Percentiles rank a stretch among this genome's conserved stretches.
Evolutionary conservation across 1,140 invertebrate species (phyloP).

Genomic region (Colletes gigas): DNA sequence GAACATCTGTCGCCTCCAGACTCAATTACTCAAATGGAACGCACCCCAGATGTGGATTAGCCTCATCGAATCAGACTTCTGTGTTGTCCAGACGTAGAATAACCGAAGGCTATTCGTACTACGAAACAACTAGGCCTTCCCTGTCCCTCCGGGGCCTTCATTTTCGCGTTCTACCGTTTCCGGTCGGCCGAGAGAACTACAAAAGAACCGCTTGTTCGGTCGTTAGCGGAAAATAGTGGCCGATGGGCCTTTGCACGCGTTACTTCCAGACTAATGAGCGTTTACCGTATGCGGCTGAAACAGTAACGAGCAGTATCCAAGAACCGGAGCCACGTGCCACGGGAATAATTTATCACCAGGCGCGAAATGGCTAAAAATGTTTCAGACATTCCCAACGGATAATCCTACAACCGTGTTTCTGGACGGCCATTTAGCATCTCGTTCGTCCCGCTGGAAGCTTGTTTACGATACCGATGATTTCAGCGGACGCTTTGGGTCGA

Average conservation of each 20-base stretch:
- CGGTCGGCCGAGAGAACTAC: conserved; percentile 2
- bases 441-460: not conserved
- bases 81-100: no score
- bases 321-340: conserved; percentile 38
- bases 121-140: not conserved
- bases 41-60: no score
- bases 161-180: conserved; percentile 6
- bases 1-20: no score
- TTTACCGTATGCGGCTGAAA: conserved; percentile 38
- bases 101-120: not conserved
- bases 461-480: conserved; percentile 21
- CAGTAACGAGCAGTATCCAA: conserved; percentile 44
- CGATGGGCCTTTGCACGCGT: conserved; percentile 16
- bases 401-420: not conserved
- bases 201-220: conserved; percentile 1
- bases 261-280: conserved; percentile 37
- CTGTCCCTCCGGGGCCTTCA: not conserved
- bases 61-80: no score
- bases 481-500: not conserved
- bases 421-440: not conserved
- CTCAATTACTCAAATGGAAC: no score
- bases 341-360: conserved; percentile 46
- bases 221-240: conserved; percentile 27
- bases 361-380: conserved; percentile 33
- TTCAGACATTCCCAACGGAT: not conserved